Conservation (phyloP, 2,113 vertebrate genomes). For the Nestor notabilis region DNA sequence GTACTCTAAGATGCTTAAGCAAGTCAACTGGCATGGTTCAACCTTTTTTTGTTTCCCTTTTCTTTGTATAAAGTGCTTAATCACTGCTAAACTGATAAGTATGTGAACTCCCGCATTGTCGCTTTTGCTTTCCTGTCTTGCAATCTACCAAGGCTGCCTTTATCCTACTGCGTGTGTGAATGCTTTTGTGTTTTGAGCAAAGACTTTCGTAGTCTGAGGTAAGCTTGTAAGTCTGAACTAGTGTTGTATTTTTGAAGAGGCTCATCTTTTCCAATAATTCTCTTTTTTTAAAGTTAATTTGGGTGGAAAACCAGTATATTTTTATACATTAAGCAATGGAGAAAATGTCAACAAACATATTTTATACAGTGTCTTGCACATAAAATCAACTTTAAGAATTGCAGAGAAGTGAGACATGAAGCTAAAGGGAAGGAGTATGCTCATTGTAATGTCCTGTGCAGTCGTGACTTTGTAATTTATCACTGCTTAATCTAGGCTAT, state of each 20-base stretch:
- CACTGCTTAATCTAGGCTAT: neutral
- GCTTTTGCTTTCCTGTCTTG: neutral
- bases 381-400: neutral
- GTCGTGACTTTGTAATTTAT: constrained; percentile 19
- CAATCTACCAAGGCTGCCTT: neutral
- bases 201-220: neutral
- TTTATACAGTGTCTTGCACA: constrained; percentile 38
- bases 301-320: constrained; percentile 56
- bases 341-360: constrained; percentile 10
- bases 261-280: neutral
- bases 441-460: constrained; percentile 2
- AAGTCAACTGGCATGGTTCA: neutral
- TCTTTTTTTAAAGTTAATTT: constrained; percentile 40
- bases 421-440: constrained; percentile 1
- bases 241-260: constrained; percentile 21
- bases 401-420: neutral
- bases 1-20: neutral
- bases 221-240: neutral
- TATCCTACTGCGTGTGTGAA: neutral
- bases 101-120: neutral
- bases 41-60: neutral
- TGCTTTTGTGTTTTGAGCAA: constrained; percentile 15
- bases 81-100: neutral
- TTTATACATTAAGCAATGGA: constrained; percentile 38
- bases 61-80: neutral